Percentiles rank a stretch among this genome's conserved stretches.
These are phyloP conservation scores for Mallotus villosus DNA, from an alignment of 2,797 vertebrate genomes.

Conservation along the genomic window DNA sequence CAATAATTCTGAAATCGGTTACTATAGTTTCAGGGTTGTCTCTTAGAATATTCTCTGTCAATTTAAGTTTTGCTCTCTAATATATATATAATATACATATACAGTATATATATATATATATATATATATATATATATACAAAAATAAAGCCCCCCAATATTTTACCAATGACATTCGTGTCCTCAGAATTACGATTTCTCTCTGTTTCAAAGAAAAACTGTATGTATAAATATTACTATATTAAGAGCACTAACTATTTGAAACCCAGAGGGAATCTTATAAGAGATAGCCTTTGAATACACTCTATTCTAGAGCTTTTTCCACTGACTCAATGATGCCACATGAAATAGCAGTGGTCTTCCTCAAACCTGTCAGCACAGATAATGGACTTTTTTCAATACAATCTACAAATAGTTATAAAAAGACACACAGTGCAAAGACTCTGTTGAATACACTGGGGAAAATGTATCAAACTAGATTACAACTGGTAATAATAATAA, in stretches of 20 bases:
- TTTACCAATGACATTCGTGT: too few relatives aligned
- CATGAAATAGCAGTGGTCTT: conserved; percentile 42
- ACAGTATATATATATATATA: too few relatives aligned
- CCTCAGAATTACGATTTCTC: too few relatives aligned
- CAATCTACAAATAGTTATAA: conserved; percentile 30
- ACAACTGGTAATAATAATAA: neutral
- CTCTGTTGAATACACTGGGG: neutral
- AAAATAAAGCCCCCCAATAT: too few relatives aligned
- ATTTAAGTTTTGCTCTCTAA: too few relatives aligned
- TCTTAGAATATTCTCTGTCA: too few relatives aligned
- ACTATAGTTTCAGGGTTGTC: too few relatives aligned
- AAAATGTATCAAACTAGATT: too few relatives aligned
- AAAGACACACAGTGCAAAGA: conserved; percentile 9
- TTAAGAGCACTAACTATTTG: conserved; percentile 24
- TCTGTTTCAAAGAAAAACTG: too few relatives aligned
- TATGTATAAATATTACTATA: neutral
- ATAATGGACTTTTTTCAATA: conserved; percentile 28
- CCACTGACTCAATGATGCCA: conserved; percentile 22
- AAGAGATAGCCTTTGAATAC: conserved; percentile 28
- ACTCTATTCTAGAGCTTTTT: conserved; percentile 41
- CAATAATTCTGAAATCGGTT: too few relatives aligned
- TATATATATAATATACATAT: too few relatives aligned
- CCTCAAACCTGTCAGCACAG: conserved; percentile 35
- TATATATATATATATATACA: too few relatives aligned
- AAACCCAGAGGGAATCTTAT: conserved; percentile 30